Evolutionary conservation across 2,113 vertebrate genomes (phyloP).

Genomic region (Thermophis baileyi): DNA sequence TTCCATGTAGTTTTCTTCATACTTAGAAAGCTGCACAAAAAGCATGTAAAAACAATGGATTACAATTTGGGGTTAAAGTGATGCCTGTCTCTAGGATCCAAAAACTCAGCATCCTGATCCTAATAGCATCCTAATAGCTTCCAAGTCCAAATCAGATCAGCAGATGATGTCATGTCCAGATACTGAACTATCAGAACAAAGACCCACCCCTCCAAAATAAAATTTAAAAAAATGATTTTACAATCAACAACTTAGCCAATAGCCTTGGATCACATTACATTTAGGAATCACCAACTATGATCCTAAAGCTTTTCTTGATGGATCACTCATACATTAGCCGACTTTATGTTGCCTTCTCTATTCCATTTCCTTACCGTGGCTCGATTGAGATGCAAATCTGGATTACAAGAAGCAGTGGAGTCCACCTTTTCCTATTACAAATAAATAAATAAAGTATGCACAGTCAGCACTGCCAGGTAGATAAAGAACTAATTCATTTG

Average conservation of each 20-base stretch:
- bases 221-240: background rate
- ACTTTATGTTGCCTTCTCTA: too few relatives aligned
- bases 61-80: background rate
- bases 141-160: background rate
- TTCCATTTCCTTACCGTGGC: constrained; percentile 70
- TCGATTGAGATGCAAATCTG: constrained; percentile 88
- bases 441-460: background rate
- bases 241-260: background rate
- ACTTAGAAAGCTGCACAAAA: constrained; percentile 77
- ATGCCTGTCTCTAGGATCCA: background rate
- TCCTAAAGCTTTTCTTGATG: background rate
- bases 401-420: constrained; percentile 76
- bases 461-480: background rate
- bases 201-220: background rate
- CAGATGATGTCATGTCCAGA: background rate
- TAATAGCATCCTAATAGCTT: background rate
- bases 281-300: background rate
- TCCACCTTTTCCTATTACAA: constrained; percentile 80
- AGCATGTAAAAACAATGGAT: background rate
- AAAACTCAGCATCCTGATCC: background rate
- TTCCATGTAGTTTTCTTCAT: constrained; percentile 84
- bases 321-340: background rate
- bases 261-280: background rate
- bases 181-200: background rate
- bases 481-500: background rate